Evolutionary conservation across 2,888 invertebrate species (phyloP).

Genomic region (Caenorhabditis sulstoni): DNA sequence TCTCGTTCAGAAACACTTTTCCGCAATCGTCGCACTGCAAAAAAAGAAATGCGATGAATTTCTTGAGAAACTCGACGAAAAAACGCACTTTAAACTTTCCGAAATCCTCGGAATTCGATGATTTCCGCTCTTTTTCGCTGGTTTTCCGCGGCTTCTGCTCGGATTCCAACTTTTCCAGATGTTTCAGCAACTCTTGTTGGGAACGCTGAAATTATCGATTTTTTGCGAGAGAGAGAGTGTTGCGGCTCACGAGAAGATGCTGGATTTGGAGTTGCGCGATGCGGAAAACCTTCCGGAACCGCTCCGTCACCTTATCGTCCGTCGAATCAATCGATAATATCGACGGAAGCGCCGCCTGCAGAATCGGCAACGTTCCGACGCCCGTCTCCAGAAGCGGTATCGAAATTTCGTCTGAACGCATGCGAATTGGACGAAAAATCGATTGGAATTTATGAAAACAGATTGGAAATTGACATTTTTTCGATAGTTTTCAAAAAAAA

Average conservation of each 20-base stretch:
- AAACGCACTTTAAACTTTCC: conserved; percentile 33
- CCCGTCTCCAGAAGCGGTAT: conserved; percentile 58
- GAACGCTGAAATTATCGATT: conserved; percentile 33
- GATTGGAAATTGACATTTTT: too few species aligned
- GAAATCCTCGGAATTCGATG: conserved; percentile 7
- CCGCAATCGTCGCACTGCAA: conserved; percentile 56
- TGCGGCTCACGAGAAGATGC: conserved; percentile 41
- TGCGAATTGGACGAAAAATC: too few species aligned
- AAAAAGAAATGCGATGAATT: background rate
- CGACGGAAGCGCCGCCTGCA: conserved; percentile 56
- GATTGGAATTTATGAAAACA: too few species aligned
- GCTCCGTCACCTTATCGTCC: conserved; percentile 36
- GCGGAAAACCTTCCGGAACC: conserved; percentile 46
- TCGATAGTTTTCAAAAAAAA: background rate
- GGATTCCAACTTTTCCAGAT: conserved; percentile 47
- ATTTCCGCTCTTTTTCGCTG: conserved; percentile 28
- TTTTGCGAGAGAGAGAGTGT: background rate
- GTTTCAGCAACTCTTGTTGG: conserved; percentile 50
- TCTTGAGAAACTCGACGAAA: background rate
- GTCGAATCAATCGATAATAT: conserved; percentile 39
- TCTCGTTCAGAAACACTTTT: conserved; percentile 51
- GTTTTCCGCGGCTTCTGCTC: conserved; percentile 14
- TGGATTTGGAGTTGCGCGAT: conserved; percentile 58
- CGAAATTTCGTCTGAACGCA: conserved; percentile 58
- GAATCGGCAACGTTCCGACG: conserved; percentile 52